Base-by-base conservation (phyloP, 2,797 vertebrate genomes). In the Champsocephalus gunnari region DNA sequence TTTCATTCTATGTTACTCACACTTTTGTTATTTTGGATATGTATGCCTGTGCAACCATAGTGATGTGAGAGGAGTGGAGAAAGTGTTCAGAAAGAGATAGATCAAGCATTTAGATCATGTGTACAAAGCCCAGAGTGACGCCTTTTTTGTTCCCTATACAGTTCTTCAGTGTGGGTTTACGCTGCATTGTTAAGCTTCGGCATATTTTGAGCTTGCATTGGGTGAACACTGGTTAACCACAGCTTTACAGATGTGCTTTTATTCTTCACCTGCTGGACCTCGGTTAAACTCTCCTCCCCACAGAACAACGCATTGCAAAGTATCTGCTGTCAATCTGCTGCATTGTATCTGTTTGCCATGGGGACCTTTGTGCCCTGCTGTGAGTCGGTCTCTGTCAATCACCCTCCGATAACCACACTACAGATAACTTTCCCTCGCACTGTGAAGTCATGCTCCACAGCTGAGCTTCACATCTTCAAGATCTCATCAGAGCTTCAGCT, bases 91-190 rank as follows among this genome's bases (percentile, higher is more conserved):
- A 28, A 28, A 28, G 28, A 28, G 64, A 73, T 72, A 80, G 80
- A 78, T 80, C 81, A 56, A 86, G 80, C 67, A 81, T 92, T 84
- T 82, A 87, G 87, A 89, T 90, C 61, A 72, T 84, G 83, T 83
- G 82, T 70, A 76, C 81, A 85, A 82, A 90, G 76, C 86, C 70
- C 70, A 57, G 90, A 87, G 73, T 66, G 21, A 1, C 88, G 88
- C 80, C 67, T 79, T 83, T 80, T 83, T 79, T 82, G 58, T 50
- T 89, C 66, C 73, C 74, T 55, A 72, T 84, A 84, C 83, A 60
- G 73, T 67, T 60, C 45, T 83, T 55, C 9, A 34, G 88, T 92
- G 88, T 92, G 86, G 87, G 93, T 67, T 86, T 89, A 61, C 47
- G 5, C 71, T 56, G 73, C 75, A 70, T 87, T 87, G 80, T 91